These are phyloP conservation scores for Drosophila quadrilineata DNA, from an alignment of 1,140 invertebrate species.

Conservation along the genomic window DNA sequence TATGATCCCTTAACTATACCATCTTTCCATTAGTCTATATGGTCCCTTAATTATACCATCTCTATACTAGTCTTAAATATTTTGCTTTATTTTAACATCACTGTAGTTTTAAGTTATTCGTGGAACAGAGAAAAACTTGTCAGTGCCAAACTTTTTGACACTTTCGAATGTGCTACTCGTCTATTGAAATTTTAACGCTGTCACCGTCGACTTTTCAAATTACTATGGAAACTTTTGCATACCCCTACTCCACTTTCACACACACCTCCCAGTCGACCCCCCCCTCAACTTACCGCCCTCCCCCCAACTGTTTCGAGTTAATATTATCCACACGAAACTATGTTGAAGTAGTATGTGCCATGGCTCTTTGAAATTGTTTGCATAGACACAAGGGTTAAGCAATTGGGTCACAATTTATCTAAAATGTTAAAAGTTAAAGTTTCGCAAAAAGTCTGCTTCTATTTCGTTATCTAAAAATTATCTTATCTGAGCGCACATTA, in stretches of 20 bases:
- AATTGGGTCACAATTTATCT: not conserved
- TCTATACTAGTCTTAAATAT: not conserved
- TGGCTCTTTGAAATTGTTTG: no score
- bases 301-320: not conserved
- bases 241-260: not conserved
- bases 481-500: no score
- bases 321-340: not conserved
- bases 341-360: no score
- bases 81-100: no score
- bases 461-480: no score
- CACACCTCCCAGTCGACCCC: not conserved
- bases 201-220: slow-evolving; percentile 37
- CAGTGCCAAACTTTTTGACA: slow-evolving; percentile 41
- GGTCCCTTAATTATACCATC: no score
- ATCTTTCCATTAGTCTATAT: no score
- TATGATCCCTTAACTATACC: no score
- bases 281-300: not conserved
- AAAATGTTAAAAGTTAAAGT: not conserved
- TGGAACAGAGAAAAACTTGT: slow-evolving; percentile 24
- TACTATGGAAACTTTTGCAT: slow-evolving; percentile 29
- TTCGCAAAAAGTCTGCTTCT: no score
- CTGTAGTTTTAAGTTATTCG: no score
- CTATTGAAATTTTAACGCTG: slow-evolving; percentile 47
- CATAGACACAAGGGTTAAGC: not conserved
- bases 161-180: slow-evolving; percentile 34